phyloP scores from a whole-genome alignment of 2,888 invertebrate species.

The Sinodicranocentrus sp. region DNA sequence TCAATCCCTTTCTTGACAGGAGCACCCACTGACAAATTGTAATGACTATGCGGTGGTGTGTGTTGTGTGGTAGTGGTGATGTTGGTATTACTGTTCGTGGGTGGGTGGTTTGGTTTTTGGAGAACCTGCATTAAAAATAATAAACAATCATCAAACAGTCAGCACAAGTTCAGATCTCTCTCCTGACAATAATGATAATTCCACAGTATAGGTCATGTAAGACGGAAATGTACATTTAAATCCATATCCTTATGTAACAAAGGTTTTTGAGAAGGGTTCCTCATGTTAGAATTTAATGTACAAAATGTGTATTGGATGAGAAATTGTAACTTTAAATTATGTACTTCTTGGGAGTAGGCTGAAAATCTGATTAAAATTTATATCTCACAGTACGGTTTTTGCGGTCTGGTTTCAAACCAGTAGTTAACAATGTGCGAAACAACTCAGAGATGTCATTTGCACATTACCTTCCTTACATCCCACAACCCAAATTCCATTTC shows the following conservation, averaged over 20 bases:
- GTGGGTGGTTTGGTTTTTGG: constrained; percentile 40
- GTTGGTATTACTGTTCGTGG: constrained; percentile 43
- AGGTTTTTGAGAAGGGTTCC: neutral
- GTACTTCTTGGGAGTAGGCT: neutral
- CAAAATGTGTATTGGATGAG: too few relatives aligned
- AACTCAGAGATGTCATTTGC: constrained; percentile 21
- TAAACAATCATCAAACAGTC: too few relatives aligned
- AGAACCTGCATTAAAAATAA: too few relatives aligned
- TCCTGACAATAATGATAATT: too few relatives aligned
- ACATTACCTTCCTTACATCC: neutral
- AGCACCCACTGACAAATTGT: constrained; percentile 68
- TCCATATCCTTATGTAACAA: neutral
- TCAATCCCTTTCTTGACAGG: constrained; percentile 62
- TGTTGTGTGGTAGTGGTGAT: constrained; percentile 48
- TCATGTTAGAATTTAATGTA: too few relatives aligned
- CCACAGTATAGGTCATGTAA: too few relatives aligned
- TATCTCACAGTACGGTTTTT: neutral
- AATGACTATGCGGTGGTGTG: constrained; percentile 42
- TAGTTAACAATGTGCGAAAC: constrained; percentile 13
- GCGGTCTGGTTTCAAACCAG: constrained; percentile 5
- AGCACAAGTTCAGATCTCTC: too few relatives aligned
- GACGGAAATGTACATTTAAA: too few relatives aligned
- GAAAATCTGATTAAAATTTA: constrained; percentile 16
- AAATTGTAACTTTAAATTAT: neutral
- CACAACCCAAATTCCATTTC: neutral